Conservation (phyloP, 2,797 vertebrate species). For the Crypturellus tataupa region DNA sequence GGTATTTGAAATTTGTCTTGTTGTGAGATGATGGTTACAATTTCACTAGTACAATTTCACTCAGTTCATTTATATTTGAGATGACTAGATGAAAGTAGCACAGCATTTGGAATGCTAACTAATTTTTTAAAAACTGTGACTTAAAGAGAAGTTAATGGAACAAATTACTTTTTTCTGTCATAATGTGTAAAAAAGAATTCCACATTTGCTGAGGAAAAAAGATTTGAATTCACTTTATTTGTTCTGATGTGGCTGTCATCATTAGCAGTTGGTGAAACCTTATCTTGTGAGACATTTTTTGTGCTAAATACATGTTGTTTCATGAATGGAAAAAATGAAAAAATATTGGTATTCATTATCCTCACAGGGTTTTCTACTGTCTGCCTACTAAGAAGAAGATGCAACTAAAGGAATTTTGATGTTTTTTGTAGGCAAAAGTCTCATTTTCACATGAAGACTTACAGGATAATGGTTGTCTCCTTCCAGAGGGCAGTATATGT, state of each 20-base stretch:
- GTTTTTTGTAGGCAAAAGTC: neutral
- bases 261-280: constrained; percentile 15
- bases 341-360: neutral
- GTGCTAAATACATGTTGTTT: neutral
- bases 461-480: neutral
- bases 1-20: neutral
- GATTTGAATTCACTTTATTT: neutral
- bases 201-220: neutral
- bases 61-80: neutral
- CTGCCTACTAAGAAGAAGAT: neutral
- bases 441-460: neutral
- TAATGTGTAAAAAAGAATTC: neutral
- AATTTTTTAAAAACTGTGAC: neutral
- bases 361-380: neutral
- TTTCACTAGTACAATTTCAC: neutral
- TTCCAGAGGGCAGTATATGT: neutral
- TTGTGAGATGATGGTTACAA: neutral
- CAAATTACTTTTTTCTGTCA: neutral
- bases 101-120: neutral
- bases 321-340: neutral
- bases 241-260: neutral
- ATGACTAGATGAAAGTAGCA: neutral
- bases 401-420: neutral
- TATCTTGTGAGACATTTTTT: neutral
- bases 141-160: neutral